Conservation (phyloP, 2,113 vertebrate genomes). For the Dicentrarchus labrax region DNA sequence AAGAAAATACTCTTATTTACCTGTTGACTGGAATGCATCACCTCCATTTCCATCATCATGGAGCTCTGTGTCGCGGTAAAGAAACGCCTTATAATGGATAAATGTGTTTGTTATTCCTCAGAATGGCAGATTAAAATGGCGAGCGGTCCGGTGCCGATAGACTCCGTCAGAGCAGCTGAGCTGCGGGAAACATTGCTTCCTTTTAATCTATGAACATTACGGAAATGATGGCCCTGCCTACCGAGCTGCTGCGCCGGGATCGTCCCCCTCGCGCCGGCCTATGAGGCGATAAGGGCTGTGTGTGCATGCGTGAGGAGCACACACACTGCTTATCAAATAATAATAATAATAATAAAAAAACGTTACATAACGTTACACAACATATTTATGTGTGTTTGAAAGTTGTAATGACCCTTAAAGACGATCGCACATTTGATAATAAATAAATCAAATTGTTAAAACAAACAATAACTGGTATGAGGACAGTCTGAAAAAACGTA, state of each 20-base stretch:
- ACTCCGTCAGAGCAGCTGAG: constrained; percentile 54
- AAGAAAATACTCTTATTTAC: constrained; percentile 61
- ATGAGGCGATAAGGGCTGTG: constrained; percentile 44
- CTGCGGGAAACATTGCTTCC: constrained; percentile 73
- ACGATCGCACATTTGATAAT: background rate
- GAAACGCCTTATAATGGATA: constrained; percentile 41
- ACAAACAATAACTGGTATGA: background rate
- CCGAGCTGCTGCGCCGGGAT: constrained; percentile 68
- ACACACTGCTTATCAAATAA: background rate
- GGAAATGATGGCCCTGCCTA: constrained; percentile 79
- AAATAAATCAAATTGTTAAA: background rate
- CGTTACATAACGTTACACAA: background rate
- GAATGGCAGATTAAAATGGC: constrained; percentile 55
- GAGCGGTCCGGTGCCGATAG: constrained; percentile 42
- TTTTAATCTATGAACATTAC: constrained; percentile 76
- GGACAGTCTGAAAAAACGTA: background rate
- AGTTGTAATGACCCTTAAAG: background rate
- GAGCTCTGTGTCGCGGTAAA: constrained; percentile 27
- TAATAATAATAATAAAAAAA: background rate
- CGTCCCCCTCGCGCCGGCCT: constrained; percentile 77
- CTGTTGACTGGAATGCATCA: constrained; percentile 84
- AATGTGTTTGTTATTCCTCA: constrained; percentile 54
- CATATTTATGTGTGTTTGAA: background rate
- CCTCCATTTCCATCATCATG: constrained; percentile 84
- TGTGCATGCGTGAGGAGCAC: constrained; percentile 42